Percentiles rank a stretch among this genome's conserved stretches.
These are phyloP conservation scores for Pseudomyrmex flavicornis DNA, from an alignment of 1,140 invertebrate genomes.

Conservation along the genomic window DNA sequence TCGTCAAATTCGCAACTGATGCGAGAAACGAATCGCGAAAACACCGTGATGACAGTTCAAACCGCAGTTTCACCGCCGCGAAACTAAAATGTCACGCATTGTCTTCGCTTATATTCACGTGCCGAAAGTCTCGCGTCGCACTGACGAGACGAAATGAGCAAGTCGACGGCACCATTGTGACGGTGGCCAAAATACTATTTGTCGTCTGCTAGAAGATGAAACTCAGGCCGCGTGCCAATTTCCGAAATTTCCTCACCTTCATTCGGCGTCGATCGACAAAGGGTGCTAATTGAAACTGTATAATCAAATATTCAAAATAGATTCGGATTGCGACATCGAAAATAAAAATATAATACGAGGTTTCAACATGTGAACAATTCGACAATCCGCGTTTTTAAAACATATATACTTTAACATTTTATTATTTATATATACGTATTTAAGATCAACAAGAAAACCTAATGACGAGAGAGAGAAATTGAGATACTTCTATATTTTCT, in stretches of 20 bases:
- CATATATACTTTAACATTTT: too few relatives aligned
- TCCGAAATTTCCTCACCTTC: slow-evolving; percentile 14
- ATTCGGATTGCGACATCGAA: background rate
- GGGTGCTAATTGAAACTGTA: background rate
- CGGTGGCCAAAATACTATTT: slow-evolving; percentile 69
- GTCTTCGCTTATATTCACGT: slow-evolving; percentile 70
- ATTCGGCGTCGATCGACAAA: background rate
- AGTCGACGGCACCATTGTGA: slow-evolving; percentile 48
- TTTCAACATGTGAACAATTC: background rate
- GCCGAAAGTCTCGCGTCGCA: slow-evolving; percentile 57
- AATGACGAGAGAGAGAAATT: background rate
- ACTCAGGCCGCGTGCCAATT: slow-evolving; percentile 64
- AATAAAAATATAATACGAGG: background rate
- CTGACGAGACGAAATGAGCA: slow-evolving; percentile 24
- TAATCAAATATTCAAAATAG: background rate
- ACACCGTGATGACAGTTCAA: slow-evolving; percentile 10
- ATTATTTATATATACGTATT: background rate
- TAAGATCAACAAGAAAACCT: background rate
- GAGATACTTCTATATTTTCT: background rate
- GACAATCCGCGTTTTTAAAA: too few relatives aligned
- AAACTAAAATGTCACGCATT: slow-evolving; percentile 40
- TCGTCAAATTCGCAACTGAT: slow-evolving; percentile 5
- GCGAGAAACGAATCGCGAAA: slow-evolving; percentile 7
- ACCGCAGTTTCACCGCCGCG: slow-evolving; percentile 19
- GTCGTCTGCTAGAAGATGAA: slow-evolving; percentile 13